A percentile compares a stretch with the other conserved stretches of the same genome.
Evolutionary conservation across 1,140 invertebrate genomes (phyloP).

Genomic region (Bombyx mandarina): DNA sequence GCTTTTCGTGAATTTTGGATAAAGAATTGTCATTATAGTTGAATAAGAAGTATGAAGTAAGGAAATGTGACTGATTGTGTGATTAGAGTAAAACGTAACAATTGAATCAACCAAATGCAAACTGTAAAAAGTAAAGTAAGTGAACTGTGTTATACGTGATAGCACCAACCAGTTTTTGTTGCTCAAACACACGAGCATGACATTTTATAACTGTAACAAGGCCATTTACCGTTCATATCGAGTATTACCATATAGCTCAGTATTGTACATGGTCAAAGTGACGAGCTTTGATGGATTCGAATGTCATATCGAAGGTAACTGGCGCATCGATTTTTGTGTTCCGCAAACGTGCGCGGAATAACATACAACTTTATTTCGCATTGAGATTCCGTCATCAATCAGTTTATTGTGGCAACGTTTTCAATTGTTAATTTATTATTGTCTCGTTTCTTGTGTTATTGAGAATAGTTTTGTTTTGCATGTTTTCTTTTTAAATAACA

Average conservation of each 20-base stretch:
- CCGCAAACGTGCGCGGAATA: slow-evolving; percentile 12
- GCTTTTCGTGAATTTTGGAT: too few relatives aligned
- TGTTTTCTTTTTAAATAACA: too few relatives aligned
- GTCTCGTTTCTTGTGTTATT: too few relatives aligned
- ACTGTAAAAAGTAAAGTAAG: too few relatives aligned
- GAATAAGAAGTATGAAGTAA: too few relatives aligned
- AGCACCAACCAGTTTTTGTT: slow-evolving; percentile 27
- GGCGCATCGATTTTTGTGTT: slow-evolving; percentile 20
- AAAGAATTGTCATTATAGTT: too few relatives aligned
- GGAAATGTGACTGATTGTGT: too few relatives aligned
- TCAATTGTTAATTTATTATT: too few relatives aligned
- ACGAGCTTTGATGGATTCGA: slow-evolving; percentile 28
- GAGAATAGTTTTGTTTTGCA: too few relatives aligned
- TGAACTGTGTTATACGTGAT: slow-evolving; percentile 12
- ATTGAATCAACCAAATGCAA: too few relatives aligned
- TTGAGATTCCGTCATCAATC: background rate
- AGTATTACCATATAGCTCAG: slow-evolving; percentile 25
- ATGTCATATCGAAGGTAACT: slow-evolving; percentile 28
- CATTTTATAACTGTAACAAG: slow-evolving; percentile 48
- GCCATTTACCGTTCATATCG: slow-evolving; percentile 34
- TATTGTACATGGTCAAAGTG: slow-evolving; percentile 24
- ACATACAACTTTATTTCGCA: background rate
- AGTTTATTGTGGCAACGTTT: background rate
- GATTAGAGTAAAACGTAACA: too few relatives aligned
- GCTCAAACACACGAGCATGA: slow-evolving; percentile 36